Evolutionary conservation across 1,140 invertebrate species (phyloP), one percentile per base, ranked within the genome.

Genomic region (Catajapyx aquilonaris): DNA sequence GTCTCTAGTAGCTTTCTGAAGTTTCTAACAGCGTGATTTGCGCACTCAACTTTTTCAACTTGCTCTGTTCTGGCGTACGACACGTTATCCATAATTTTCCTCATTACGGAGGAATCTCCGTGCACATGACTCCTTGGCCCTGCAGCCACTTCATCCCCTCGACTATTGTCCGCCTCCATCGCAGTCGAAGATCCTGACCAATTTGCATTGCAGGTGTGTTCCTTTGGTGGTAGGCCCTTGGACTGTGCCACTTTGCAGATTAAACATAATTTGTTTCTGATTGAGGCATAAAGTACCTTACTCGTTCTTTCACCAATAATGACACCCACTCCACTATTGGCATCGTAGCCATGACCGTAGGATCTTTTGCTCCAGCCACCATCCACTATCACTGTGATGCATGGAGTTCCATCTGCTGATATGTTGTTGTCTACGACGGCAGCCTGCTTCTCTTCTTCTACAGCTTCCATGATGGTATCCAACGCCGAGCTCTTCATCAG

Each of bases 1-100:
- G 7, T 13, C 7, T 13, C 13, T 9, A 28, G 23, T 28, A 9
- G 7, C 23, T 22, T 32, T 7, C 41, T 9, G 1, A 47, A 33
- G 31, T 42, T 47, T 23, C 46, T 42, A 7, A 40, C 32, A 10
- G 40, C 35, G 40, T 50, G 45, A 16, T 48, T 50, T 1, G 34
- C 41, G 46, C 48, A 53, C 33, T 47, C 39, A 16, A 56, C 32
- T 33, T 10, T 33, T 7, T 11, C 5, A 17, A 17, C 7, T 5
- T 16, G 5, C 5, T 17, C 17, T 33, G 5, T 33, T 11, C 17
- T 5, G 5, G 32, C 10, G 15, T 33, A 17, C 7, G 32, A 15
- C 10, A 11, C 32, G 17, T 9, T 7, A 11, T 33, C 10, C 10
- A 17, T 15, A 17, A 33, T 11, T 17, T 33, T 33, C 9, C 9